These are phyloP conservation scores for Ditylenchus dipsaci DNA, from an alignment of 1,140 invertebrate genomes.

Conservation along the genomic window DNA sequence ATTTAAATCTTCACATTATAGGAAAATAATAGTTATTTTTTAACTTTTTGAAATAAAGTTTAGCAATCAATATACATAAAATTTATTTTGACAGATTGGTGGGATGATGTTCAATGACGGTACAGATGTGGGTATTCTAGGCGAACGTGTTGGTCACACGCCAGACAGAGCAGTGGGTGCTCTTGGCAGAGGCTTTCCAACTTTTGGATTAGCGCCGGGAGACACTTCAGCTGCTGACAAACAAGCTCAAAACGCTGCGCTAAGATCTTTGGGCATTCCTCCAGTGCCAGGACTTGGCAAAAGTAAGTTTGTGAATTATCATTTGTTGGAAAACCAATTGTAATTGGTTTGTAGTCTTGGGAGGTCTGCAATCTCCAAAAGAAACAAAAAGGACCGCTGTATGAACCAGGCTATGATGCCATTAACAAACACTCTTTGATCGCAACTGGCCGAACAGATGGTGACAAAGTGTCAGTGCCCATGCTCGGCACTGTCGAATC, in stretches of 20 bases:
- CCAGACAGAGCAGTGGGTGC: conserved; percentile 37
- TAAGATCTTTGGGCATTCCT: conserved; percentile 37
- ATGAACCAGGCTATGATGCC: conserved; percentile 43
- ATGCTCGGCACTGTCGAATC: conserved; percentile 37
- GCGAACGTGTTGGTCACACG: conserved; percentile 34
- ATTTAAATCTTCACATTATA: too few species aligned
- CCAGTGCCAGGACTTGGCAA: conserved; percentile 39
- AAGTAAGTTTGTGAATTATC: conserved; percentile 19
- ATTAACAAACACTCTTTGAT: conserved; percentile 40
- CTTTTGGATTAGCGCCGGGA: conserved; percentile 31
- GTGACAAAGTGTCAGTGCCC: conserved; percentile 39
- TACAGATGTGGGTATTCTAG: conserved; percentile 33
- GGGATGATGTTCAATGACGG: conserved; percentile 45
- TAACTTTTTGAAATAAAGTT: too few species aligned
- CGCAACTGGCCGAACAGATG: conserved; percentile 41
- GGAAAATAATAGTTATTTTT: too few species aligned
- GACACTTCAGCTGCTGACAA: conserved; percentile 30
- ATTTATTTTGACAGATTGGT: conserved; percentile 35
- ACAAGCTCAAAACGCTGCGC: conserved; percentile 24
- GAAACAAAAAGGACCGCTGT: conserved; percentile 19
- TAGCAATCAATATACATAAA: too few species aligned
- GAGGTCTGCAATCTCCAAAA: conserved; percentile 13
- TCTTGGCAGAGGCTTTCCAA: conserved; percentile 30
- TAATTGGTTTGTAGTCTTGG: conserved; percentile 21
- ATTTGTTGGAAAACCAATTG: background rate